These are phyloP conservation scores for Prolemur simus DNA, from an alignment of 2,113 vertebrate species.

Conservation along the genomic window DNA sequence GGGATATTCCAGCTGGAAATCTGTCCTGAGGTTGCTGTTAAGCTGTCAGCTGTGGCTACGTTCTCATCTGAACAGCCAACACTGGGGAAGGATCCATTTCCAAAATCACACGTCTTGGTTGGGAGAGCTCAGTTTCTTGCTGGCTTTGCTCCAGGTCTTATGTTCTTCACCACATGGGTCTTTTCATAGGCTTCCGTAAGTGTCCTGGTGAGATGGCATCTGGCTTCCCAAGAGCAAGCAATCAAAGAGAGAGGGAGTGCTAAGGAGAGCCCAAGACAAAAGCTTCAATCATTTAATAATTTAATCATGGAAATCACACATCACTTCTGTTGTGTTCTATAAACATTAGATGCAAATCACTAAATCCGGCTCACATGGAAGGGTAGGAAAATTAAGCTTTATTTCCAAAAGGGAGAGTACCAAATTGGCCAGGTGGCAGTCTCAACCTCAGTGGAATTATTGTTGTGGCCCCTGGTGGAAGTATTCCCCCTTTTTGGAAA, in stretches of 20 bases:
- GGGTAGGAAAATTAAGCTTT: not conserved
- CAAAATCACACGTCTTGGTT: not conserved
- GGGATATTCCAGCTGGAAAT: not conserved
- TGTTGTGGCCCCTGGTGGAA: not conserved
- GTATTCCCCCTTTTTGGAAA: not conserved
- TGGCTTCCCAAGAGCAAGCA: not conserved
- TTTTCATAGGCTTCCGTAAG: not conserved
- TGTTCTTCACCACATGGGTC: not conserved
- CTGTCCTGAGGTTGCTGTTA: not conserved
- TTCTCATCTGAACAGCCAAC: not conserved
- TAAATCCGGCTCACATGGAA: not conserved
- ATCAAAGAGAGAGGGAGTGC: not conserved
- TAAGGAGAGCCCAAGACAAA: not conserved
- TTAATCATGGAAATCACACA: not conserved
- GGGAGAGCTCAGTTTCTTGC: not conserved
- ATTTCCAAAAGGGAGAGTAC: not conserved
- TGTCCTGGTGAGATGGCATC: not conserved
- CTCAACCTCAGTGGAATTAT: not conserved
- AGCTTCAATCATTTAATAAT: not conserved
- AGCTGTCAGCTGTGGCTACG: not conserved
- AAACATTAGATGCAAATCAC: not conserved
- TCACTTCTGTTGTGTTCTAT: not conserved
- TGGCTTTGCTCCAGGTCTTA: not conserved
- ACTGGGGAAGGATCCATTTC: not conserved
- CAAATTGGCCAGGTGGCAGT: not conserved